Evolutionary conservation across 2,888 invertebrate genomes (phyloP).

Genomic region (Drosophila monieri): DNA sequence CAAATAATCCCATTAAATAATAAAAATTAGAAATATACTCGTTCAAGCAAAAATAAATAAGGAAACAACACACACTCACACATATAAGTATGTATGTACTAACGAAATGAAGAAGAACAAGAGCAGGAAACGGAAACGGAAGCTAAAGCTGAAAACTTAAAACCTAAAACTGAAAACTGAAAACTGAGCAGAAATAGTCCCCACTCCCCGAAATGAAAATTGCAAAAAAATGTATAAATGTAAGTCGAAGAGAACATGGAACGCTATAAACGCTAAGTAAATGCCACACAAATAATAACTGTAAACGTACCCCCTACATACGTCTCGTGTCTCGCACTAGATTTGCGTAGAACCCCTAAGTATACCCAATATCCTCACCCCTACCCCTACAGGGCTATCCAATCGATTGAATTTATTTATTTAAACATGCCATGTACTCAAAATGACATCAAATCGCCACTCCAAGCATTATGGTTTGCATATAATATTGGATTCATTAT

Average conservation of each 20-base stretch:
- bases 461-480: conserved; percentile 51
- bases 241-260: conserved; percentile 45
- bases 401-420: conserved; percentile 35
- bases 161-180: conserved; percentile 10
- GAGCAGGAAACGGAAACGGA: conserved; percentile 18
- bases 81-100: conserved; percentile 6
- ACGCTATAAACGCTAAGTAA: conserved; percentile 41
- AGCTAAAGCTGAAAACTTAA: no score
- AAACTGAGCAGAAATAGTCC: conserved; percentile 17
- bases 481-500: conserved; percentile 46
- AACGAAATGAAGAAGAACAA: conserved; percentile 18
- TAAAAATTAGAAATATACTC: conserved; percentile 27
- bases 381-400: conserved; percentile 26
- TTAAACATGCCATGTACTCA: conserved; percentile 65
- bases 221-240: conserved; percentile 67
- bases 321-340: conserved; percentile 66
- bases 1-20: conserved; percentile 36
- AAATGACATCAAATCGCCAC: conserved; percentile 66
- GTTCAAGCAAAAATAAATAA: conserved; percentile 13
- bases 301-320: conserved; percentile 71
- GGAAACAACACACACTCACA: conserved; percentile 14
- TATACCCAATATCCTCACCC: conserved; percentile 5
- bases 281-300: conserved; percentile 49
- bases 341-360: conserved; percentile 36
- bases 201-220: conserved; percentile 13